Conservation (phyloP, 2,888 invertebrate species). For the Rhagonycha lutea region DNA sequence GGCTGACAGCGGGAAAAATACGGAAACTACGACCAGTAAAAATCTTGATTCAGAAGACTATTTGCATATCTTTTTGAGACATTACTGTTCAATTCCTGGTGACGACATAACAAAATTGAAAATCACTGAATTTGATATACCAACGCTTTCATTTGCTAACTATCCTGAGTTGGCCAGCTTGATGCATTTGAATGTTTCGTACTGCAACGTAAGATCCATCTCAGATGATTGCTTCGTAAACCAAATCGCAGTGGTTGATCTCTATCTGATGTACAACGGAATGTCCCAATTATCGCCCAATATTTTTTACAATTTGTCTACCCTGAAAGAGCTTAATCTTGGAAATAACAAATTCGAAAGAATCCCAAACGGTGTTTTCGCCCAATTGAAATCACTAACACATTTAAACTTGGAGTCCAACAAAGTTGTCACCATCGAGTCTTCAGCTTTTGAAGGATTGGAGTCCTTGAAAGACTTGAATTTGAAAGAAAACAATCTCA, state of each 20-base stretch:
- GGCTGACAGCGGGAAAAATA: not conserved
- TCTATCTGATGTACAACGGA: conserved; percentile 42
- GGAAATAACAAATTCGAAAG: conserved; percentile 45
- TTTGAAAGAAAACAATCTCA: conserved; percentile 39
- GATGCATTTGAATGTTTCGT: not conserved
- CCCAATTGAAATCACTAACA: conserved; percentile 47
- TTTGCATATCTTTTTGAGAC: not conserved
- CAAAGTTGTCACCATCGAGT: conserved; percentile 42
- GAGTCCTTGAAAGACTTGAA: conserved; percentile 40
- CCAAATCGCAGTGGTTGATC: not conserved
- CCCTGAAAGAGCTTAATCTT: conserved; percentile 44
- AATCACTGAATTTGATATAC: not conserved
- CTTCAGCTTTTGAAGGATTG: conserved; percentile 47
- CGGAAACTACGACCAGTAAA: not conserved
- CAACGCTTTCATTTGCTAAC: not conserved
- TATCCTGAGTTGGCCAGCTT: not conserved
- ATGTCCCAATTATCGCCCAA: conserved; percentile 42
- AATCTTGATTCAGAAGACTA: not conserved
- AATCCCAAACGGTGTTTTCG: conserved; percentile 46
- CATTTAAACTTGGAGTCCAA: conserved; percentile 45
- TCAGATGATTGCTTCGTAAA: not conserved
- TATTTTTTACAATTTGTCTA: conserved; percentile 49
- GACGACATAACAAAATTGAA: not conserved
- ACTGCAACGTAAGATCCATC: not conserved
- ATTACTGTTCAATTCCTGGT: not conserved